phyloP scores from a whole-genome alignment of 2,888 invertebrate species.

The Deladenus siricidicola region DNA sequence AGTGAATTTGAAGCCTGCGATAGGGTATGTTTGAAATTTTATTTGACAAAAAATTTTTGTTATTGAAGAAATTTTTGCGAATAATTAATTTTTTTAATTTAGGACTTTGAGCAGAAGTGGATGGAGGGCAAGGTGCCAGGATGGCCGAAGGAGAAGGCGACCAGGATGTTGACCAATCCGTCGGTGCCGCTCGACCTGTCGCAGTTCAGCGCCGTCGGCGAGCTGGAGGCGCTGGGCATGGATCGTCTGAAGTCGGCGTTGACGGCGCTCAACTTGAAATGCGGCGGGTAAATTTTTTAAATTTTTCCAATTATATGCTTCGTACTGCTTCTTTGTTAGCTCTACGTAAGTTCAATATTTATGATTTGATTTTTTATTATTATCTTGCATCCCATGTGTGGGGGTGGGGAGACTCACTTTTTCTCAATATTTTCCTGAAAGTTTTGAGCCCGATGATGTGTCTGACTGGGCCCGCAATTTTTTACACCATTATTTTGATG shows the following conservation, averaged over 20 bases:
- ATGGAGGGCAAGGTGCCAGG: slow-evolving; percentile 80
- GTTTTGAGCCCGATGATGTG: no score
- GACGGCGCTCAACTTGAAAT: slow-evolving; percentile 76
- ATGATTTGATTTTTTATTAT: background rate
- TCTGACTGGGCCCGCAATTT: no score
- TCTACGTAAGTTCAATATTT: background rate
- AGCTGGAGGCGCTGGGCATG: slow-evolving; percentile 87
- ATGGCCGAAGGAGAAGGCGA: slow-evolving; percentile 65
- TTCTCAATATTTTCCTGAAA: no score
- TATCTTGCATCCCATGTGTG: background rate
- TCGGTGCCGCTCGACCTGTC: slow-evolving; percentile 96
- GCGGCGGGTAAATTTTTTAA: slow-evolving; percentile 69
- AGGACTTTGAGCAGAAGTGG: slow-evolving; percentile 73
- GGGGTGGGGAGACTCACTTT: no score
- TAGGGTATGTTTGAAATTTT: slow-evolving; percentile 6
- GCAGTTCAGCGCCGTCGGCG: slow-evolving; percentile 92
- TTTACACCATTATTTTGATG: background rate
- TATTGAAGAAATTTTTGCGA: background rate
- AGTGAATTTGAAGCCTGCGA: slow-evolving; percentile 28
- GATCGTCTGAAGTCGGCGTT: slow-evolving; percentile 93
- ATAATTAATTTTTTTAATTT: slow-evolving; percentile 11
- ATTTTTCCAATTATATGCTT: no score
- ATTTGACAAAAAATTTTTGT: background rate
- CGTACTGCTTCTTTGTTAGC: no score
- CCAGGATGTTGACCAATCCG: slow-evolving; percentile 70